These are phyloP conservation scores for Cryptotermes secundus DNA, from an alignment of 1,140 invertebrate genomes.

Conservation along the genomic window DNA sequence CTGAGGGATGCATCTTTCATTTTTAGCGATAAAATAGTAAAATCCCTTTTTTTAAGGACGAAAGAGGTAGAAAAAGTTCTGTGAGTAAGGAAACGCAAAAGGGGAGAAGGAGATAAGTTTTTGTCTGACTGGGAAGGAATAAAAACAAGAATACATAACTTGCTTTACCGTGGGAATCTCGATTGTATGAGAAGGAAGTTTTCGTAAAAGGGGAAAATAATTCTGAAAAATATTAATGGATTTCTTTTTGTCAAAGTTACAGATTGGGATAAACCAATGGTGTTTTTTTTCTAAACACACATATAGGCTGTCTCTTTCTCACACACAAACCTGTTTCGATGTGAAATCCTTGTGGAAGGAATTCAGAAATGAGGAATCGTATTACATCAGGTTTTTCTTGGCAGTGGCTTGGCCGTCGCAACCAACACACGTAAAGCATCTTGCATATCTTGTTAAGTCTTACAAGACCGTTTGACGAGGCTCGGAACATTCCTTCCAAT, in stretches of 20 bases:
- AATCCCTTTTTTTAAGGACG: background rate
- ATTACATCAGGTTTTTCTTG: background rate
- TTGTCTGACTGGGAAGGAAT: background rate
- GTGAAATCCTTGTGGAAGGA: background rate
- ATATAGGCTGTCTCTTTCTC: no score
- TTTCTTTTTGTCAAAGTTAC: background rate
- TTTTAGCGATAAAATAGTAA: constrained; percentile 18
- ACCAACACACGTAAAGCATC: background rate
- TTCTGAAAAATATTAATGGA: background rate
- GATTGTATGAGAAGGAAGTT: background rate
- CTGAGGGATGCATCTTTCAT: background rate
- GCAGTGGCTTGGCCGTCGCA: background rate
- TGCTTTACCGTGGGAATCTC: background rate
- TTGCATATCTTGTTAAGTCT: constrained; percentile 7
- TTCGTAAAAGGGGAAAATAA: background rate
- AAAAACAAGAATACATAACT: background rate
- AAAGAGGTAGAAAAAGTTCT: background rate
- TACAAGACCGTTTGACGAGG: background rate
- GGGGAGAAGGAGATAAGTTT: background rate
- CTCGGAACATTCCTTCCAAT: background rate
- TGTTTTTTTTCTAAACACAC: background rate
- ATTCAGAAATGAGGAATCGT: background rate
- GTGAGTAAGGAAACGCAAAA: background rate
- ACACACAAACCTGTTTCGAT: background rate
- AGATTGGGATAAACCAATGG: background rate